Base-by-base conservation (phyloP, 1,140 invertebrate genomes). In the Eupeodes corollae region DNA sequence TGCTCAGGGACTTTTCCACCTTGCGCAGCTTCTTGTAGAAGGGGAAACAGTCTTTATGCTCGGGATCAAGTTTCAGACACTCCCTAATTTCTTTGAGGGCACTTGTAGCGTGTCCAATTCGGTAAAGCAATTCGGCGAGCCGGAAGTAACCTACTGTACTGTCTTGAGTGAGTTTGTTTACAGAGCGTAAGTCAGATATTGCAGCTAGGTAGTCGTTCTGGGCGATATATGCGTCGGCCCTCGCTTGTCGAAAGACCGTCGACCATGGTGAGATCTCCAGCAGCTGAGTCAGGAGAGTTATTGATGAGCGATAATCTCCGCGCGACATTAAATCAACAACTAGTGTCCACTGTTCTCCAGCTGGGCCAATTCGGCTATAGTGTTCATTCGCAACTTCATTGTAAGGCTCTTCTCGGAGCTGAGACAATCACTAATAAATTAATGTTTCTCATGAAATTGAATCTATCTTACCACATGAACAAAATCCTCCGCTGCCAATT, bases 11-110 rank as follows among this genome's bases (percentile, higher is more conserved):
- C 67, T 95, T 97, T 44, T 86, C 87, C n/a, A 99, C 75, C 67
- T 98, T 96, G 63, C 97, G 96, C 2, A 98, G 73, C 67, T 91
- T 93, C 67, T 98, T 99, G 70, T 99, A 99, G 61, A 95, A 84
- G n/a, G 85, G 79, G 70, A 82, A 94, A 72, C 96, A 99, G 48
- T 86, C 73, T 70, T 95, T 93, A 69, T 99, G 92, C 59, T 99
- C 97, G 0, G 94, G 93, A 74, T 99, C 96, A 19, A 98, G 73
- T 72, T 96, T 97, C 10, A 99, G 76, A 70, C 97, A 99, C 70
- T 99, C 94, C 18, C 96, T 79, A 53, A 98, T 86, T 73, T 96
- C 88, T 68, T 81, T 87, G 19, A 99, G 71, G 9, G 92, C 80
- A 61, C 97, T 90, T 14, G 88, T 84, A 31, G 91, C 87, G 56